Percentiles rank a stretch among this genome's conserved stretches.
These are phyloP conservation scores for Deroptyus accipitrinus DNA, from an alignment of 2,113 vertebrate species.

Conservation along the genomic window DNA sequence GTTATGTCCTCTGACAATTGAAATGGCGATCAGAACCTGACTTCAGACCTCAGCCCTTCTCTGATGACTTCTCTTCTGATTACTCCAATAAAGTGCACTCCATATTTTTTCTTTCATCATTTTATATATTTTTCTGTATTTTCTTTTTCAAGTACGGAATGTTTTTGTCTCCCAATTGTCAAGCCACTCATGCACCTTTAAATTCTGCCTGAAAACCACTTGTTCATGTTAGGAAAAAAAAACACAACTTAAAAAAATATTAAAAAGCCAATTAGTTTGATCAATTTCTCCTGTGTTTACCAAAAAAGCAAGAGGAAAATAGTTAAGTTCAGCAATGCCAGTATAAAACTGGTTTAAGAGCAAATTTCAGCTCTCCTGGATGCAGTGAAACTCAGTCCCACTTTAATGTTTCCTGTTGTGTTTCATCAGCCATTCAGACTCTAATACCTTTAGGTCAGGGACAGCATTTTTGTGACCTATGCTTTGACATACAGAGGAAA, in stretches of 20 bases:
- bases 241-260: fast-evolving
- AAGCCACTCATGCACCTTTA: background rate
- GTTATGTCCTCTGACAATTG: background rate
- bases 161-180: background rate
- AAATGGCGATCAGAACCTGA: background rate
- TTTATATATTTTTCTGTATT: background rate
- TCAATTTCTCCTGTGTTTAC: background rate
- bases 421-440: background rate
- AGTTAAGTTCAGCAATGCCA: background rate
- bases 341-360: background rate
- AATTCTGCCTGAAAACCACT: background rate
- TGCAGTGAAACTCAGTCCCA: background rate
- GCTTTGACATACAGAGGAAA: background rate
- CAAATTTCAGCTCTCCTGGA: background rate
- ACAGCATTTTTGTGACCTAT: background rate
- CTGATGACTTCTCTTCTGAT: background rate
- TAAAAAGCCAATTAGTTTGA: background rate
- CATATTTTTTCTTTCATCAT: background rate
- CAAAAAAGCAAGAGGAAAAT: background rate
- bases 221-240: fast-evolving
- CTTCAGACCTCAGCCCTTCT: background rate
- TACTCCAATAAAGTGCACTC: background rate
- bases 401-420: background rate
- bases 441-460: background rate
- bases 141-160: background rate